A percentile compares a stretch with the other conserved stretches of the same genome.
Evolutionary conservation across 2,113 vertebrate species (phyloP).

Genomic region (Lasiurus borealis): DNA sequence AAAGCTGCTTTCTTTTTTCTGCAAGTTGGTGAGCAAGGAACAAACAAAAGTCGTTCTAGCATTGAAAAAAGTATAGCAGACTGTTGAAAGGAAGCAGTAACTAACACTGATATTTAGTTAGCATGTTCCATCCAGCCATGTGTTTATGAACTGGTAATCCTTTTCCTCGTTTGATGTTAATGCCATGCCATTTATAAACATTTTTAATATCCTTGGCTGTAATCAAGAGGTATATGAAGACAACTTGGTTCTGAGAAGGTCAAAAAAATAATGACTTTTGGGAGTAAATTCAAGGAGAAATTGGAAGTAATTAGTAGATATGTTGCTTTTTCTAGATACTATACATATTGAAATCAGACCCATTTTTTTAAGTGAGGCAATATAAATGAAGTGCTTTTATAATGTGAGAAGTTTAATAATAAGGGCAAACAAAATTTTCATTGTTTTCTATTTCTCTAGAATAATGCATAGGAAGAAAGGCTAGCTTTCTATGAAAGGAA

Average conservation of each 20-base stretch:
- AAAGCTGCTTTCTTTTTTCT: slow-evolving; percentile 50
- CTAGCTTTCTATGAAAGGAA: slow-evolving; percentile 36
- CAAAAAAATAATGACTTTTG: slow-evolving; percentile 1
- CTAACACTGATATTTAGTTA: slow-evolving; percentile 41
- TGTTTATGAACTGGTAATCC: background rate
- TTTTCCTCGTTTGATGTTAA: slow-evolving; percentile 51
- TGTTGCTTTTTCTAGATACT: slow-evolving; percentile 21
- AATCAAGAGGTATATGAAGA: background rate
- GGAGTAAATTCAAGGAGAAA: background rate
- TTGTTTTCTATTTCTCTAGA: slow-evolving; percentile 41
- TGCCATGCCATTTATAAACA: background rate
- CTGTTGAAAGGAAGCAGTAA: slow-evolving; percentile 43
- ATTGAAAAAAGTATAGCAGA: background rate
- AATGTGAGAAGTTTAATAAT: slow-evolving; percentile 38
- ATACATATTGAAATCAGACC: background rate
- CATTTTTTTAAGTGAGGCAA: slow-evolving; percentile 3
- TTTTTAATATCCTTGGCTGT: slow-evolving; percentile 55
- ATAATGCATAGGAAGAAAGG: slow-evolving; percentile 8
- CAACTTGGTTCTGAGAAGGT: slow-evolving; percentile 34
- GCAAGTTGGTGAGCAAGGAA: background rate
- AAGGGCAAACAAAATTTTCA: background rate
- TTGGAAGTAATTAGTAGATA: slow-evolving; percentile 44
- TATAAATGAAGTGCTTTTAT: slow-evolving; percentile 48
- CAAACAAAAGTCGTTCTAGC: slow-evolving; percentile 24
- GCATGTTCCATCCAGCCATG: background rate